phyloP scores from a whole-genome alignment of 2,888 invertebrate genomes.

The Dyspetes luteomarginatus region DNA sequence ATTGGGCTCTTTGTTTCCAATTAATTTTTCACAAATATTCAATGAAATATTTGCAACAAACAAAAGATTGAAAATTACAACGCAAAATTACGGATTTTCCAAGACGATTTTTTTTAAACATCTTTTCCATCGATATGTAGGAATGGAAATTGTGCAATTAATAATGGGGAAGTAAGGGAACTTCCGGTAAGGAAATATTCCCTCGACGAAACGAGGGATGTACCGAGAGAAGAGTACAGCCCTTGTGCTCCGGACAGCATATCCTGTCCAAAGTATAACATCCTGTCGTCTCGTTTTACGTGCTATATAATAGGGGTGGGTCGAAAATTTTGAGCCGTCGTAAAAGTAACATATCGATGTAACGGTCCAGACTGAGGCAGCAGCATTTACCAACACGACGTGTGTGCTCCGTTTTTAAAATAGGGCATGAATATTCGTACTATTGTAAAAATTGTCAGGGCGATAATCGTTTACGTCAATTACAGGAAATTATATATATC shows the following conservation, averaged over 20 bases:
- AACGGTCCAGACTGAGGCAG: slow-evolving; percentile 18
- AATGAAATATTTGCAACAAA: too few relatives aligned
- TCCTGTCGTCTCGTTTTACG: slow-evolving; percentile 61
- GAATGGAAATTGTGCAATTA: slow-evolving; percentile 8
- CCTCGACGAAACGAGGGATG: slow-evolving; percentile 49
- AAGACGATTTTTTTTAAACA: background rate
- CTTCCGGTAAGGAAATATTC: slow-evolving; percentile 64
- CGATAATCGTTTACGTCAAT: background rate
- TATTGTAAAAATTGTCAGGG: background rate
- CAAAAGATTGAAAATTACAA: too few relatives aligned
- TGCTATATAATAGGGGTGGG: slow-evolving; percentile 30
- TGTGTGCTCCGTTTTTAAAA: background rate
- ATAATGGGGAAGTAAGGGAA: slow-evolving; percentile 35
- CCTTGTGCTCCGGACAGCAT: slow-evolving; percentile 28
- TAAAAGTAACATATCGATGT: slow-evolving; percentile 36
- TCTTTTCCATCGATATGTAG: background rate
- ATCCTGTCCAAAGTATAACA: slow-evolving; percentile 69
- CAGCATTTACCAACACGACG: background rate
- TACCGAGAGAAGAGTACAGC: slow-evolving; percentile 41
- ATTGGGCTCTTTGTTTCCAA: too few relatives aligned
- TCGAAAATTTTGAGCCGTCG: slow-evolving; percentile 40
- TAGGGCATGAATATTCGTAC: slow-evolving; percentile 1
- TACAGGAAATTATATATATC: too few relatives aligned
- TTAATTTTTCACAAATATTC: too few relatives aligned
- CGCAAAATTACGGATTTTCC: background rate